Percentiles rank a stretch among this genome's conserved stretches.
phyloP scores from a whole-genome alignment of 2,113 vertebrate species.

The Enhydra lutris region DNA sequence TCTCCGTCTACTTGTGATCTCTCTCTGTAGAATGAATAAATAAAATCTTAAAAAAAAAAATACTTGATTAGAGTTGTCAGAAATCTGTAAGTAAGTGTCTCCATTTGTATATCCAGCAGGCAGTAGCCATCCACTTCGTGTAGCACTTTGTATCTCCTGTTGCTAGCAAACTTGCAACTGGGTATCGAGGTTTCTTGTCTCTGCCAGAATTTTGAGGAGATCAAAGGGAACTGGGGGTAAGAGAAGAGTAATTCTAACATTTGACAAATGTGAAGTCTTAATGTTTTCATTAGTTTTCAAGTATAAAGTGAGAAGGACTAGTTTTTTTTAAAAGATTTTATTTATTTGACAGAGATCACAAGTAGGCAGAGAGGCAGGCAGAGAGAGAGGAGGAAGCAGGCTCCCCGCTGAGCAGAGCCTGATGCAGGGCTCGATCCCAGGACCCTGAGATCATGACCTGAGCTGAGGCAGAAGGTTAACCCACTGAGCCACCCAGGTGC shows the following conservation, averaged over 20 bases:
- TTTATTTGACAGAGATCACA: too few relatives aligned
- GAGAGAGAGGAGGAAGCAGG: too few relatives aligned
- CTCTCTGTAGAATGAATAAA: too few relatives aligned
- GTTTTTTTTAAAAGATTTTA: background rate
- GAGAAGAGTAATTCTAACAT: background rate
- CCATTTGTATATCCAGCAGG: background rate
- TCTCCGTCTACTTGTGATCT: too few relatives aligned
- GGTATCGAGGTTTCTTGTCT: background rate
- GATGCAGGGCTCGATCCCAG: too few relatives aligned
- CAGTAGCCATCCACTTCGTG: background rate
- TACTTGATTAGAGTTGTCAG: background rate
- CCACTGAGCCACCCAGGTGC: too few relatives aligned
- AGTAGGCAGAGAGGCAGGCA: too few relatives aligned
- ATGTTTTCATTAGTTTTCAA: conserved; percentile 23
- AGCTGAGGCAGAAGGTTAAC: too few relatives aligned
- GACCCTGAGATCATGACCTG: too few relatives aligned
- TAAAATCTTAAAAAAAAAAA: too few relatives aligned
- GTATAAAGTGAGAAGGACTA: background rate
- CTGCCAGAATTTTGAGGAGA: background rate
- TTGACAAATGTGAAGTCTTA: background rate
- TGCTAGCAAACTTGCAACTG: background rate
- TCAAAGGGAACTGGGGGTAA: background rate
- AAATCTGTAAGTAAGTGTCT: background rate
- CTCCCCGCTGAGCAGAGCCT: too few relatives aligned
- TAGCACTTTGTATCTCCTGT: background rate